A percentile compares a stretch with the other conserved stretches of the same genome.
These are phyloP conservation scores for Eulithis testata DNA, from an alignment of 2,888 invertebrate genomes.

Conservation along the genomic window DNA sequence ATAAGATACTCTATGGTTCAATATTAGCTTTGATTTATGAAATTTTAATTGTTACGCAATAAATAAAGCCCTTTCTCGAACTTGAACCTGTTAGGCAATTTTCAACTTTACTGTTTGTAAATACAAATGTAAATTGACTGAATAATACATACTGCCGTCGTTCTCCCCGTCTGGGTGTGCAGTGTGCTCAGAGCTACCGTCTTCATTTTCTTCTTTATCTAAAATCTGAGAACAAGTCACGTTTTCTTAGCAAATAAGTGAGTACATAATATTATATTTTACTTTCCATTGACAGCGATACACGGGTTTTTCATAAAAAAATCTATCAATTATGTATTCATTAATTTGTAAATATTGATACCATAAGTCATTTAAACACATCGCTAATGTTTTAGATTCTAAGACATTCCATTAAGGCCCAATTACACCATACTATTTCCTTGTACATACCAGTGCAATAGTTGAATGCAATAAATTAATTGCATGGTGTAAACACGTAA, in stretches of 20 bases:
- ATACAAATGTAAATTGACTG: constrained; percentile 17
- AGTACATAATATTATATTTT: neutral
- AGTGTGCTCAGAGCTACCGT: constrained; percentile 75
- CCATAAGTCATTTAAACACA: no score
- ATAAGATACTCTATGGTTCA: constrained; percentile 8
- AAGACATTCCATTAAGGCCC: no score
- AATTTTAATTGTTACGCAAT: neutral
- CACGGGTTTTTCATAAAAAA: neutral
- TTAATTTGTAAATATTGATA: no score
- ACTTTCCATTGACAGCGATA: neutral
- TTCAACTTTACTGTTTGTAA: constrained; percentile 22
- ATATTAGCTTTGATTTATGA: constrained; percentile 4
- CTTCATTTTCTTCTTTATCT: constrained; percentile 81
- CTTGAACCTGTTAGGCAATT: constrained; percentile 11
- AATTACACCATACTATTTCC: no score
- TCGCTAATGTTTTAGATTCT: no score
- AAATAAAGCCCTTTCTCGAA: constrained; percentile 21
- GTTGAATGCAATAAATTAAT: no score
- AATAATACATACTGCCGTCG: constrained; percentile 62
- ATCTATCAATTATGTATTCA: no score
- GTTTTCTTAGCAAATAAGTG: neutral
- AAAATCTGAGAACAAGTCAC: constrained; percentile 61
- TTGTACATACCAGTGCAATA: no score
- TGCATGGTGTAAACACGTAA: no score
- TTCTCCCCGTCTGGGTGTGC: constrained; percentile 77